Conservation (phyloP, 2,113 vertebrate genomes). For the Reinhardtius hippoglossoides region DNA sequence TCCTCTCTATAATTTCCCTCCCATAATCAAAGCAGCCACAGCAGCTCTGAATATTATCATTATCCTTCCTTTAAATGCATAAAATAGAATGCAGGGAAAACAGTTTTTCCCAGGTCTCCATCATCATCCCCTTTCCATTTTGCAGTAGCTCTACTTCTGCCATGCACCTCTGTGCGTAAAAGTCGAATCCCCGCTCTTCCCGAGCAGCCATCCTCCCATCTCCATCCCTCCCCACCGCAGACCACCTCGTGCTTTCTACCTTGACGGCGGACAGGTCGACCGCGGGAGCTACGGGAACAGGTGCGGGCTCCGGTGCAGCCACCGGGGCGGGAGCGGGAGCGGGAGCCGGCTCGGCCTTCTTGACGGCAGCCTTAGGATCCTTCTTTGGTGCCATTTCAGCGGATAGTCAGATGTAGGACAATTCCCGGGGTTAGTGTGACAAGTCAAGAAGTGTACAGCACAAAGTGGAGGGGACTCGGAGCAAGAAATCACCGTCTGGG, state of each 20-base stretch:
- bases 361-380: constrained; percentile 81
- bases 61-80: neutral
- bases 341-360: constrained; percentile 80
- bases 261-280: constrained; percentile 82
- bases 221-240: constrained; percentile 12
- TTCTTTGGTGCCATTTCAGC: constrained; percentile 86
- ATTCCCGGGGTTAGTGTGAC: constrained; percentile 70
- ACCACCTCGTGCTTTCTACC: constrained; percentile 63
- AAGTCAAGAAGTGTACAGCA: constrained; percentile 73
- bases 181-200: constrained; percentile 17
- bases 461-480: constrained; percentile 81
- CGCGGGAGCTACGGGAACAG: constrained; percentile 56
- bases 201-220: neutral
- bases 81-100: neutral
- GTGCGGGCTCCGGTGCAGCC: constrained; percentile 63
- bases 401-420: constrained; percentile 59
- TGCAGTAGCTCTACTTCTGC: no score
- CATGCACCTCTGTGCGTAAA: neutral
- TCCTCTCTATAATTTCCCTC: neutral
- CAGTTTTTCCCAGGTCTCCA: neutral
- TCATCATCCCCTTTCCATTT: neutral
- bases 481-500: constrained; percentile 66
- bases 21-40: neutral
- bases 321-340: constrained; percentile 69
- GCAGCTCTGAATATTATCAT: neutral